A percentile compares a stretch with the other conserved stretches of the same genome.
These are phyloP conservation scores for Bruchidius siliquastri DNA, from an alignment of 2,888 invertebrate genomes.

Conservation along the genomic window DNA sequence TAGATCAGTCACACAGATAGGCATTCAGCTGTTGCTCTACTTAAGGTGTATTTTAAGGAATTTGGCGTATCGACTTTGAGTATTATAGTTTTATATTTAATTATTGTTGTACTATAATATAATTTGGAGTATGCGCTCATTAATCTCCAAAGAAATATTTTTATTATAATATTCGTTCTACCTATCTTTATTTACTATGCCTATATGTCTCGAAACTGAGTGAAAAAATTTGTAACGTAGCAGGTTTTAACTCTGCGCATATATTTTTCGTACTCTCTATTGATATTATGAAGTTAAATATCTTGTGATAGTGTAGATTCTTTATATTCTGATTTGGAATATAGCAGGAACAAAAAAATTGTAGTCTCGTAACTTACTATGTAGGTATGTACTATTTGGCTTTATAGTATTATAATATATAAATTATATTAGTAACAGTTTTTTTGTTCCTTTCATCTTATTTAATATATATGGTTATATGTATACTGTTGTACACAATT, in stretches of 20 bases:
- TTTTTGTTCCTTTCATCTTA: not conserved
- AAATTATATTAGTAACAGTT: not conserved
- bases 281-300: not conserved
- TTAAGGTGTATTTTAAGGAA: too few relatives aligned
- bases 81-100: too few relatives aligned
- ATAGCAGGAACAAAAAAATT: not conserved
- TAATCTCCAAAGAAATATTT: too few relatives aligned
- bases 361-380: not conserved
- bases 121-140: too few relatives aligned
- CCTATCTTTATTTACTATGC: not conserved
- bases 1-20: too few relatives aligned
- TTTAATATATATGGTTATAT: not conserved
- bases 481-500: not conserved
- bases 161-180: too few relatives aligned
- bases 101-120: too few relatives aligned
- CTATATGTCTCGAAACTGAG: not conserved
- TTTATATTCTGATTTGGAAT: not conserved
- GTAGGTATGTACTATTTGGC: not conserved
- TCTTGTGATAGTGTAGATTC: not conserved
- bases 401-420: not conserved
- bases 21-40: too few relatives aligned
- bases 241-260: not conserved
- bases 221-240: not conserved
- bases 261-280: not conserved
- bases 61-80: too few relatives aligned